Evolutionary conservation across 1,140 invertebrate genomes (phyloP), one percentile per base, ranked within the genome.

Genomic region (Drosophila persimilis): DNA sequence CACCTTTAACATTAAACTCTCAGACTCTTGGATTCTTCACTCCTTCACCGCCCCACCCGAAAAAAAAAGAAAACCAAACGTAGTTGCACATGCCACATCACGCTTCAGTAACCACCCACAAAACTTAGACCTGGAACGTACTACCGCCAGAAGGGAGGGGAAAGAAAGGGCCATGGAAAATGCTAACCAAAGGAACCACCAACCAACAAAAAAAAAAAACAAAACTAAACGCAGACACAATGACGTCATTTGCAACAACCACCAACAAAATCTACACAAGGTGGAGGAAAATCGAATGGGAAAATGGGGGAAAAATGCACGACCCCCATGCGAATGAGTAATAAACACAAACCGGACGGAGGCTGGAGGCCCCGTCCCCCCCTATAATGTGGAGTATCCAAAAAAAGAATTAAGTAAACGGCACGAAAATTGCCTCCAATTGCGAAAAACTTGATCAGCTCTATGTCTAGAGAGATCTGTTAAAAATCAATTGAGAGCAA

Each of bases 401-500:
- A 39, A 39, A 11, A 39, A 39, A 39, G 35, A 39, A 39, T 13
- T 39, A 13, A 13, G 35, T 39, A 5, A 39, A 39, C 35, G 35
- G 3, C 35, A 39, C 5, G 35, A 11, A 13, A 39, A 39, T 39
- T 13, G 35, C 35, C 3, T 39, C 13, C 11, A 39, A 45, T 66
- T 39, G 60, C 47, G 45, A 66, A 69, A 66, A 69, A 69, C 65
- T 69, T 69, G 44, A 67, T 56, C 55, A 67, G 67, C 67, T 69
- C 41, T 13, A 60, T 67, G 35, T 11, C 3, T 22, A 29, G n/a
- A 13, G 22, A 46, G 9, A 17, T 83, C 79, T 83, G 79, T 74
- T 83, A 55, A 83, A 64, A 84, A 83, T 83, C 80, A 84, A 70
- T 79, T 84, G 51, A 43, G n/a, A 79, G 75, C 80, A 79, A 84